Conservation (phyloP, 2,113 vertebrate species). For the Pelusios castaneus region DNA sequence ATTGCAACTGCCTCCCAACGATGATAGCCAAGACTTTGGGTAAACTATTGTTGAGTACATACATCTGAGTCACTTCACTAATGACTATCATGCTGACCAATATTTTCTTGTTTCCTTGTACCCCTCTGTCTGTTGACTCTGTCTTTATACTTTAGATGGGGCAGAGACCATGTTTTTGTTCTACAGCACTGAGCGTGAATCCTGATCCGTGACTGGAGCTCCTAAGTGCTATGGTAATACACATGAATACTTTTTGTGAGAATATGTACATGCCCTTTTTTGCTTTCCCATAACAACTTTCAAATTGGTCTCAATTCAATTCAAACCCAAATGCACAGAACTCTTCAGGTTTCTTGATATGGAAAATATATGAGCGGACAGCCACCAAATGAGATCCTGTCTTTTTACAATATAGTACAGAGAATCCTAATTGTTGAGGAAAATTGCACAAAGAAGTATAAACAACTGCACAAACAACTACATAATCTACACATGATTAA, state of each 20-base stretch:
- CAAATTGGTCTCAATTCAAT: background rate
- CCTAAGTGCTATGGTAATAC: background rate
- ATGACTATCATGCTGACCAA: background rate
- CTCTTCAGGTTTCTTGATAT: background rate
- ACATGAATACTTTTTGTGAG: background rate
- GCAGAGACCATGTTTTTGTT: background rate
- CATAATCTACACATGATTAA: background rate
- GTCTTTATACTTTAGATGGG: background rate
- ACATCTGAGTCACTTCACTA: background rate
- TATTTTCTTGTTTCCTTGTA: background rate
- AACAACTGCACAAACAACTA: background rate
- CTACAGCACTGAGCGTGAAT: background rate
- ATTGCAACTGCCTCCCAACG: fast-evolving
- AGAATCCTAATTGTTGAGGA: background rate
- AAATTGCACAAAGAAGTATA: background rate
- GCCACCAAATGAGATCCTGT: background rate
- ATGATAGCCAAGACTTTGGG: background rate
- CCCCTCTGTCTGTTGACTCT: background rate
- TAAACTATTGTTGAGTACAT: background rate
- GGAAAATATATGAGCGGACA: background rate
- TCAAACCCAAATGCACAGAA: background rate
- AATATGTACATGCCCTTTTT: background rate
- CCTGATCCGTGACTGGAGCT: background rate
- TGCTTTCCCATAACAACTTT: background rate
- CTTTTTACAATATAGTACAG: too few species aligned